phyloP scores from a whole-genome alignment of 2,113 vertebrate genomes.

The Illadopsis cleaveri region DNA sequence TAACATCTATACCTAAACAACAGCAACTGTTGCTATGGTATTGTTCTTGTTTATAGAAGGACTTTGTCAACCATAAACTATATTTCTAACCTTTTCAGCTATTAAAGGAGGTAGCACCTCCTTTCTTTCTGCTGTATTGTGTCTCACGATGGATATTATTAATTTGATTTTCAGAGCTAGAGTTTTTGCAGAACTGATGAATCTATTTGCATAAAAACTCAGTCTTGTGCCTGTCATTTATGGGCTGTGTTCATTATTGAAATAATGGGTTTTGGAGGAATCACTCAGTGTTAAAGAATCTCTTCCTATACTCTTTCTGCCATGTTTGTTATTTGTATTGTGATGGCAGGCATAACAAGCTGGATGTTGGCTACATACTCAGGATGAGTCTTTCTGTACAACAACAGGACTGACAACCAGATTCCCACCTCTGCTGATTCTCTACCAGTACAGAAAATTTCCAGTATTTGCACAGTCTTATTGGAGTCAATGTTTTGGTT shows the following conservation, averaged over 20 bases:
- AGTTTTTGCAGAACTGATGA: not conserved
- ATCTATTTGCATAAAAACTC: conserved; percentile 29
- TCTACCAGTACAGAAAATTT: not conserved
- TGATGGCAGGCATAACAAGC: not conserved
- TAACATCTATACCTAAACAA: not conserved
- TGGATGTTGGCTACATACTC: not conserved
- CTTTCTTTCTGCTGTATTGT: not conserved
- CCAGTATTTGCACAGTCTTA: not conserved
- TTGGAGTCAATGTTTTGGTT: not conserved
- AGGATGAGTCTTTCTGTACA: not conserved
- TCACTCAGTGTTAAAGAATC: not conserved
- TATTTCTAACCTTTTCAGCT: not conserved
- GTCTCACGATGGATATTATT: not conserved
- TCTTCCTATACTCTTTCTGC: not conserved
- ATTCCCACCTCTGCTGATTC: not conserved
- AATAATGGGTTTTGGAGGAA: conserved; percentile 16
- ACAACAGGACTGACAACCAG: not conserved
- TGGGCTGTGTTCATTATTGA: conserved; percentile 14
- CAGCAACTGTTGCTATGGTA: not conserved
- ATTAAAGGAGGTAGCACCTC: not conserved
- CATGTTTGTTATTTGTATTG: not conserved
- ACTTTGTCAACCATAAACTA: not conserved
- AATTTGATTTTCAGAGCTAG: conserved; percentile 37
- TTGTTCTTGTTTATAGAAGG: not conserved
- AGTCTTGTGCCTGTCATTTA: conserved; percentile 1